Base-by-base conservation (phyloP, 1,140 invertebrate genomes). In the Saccostrea cuccullata region DNA sequence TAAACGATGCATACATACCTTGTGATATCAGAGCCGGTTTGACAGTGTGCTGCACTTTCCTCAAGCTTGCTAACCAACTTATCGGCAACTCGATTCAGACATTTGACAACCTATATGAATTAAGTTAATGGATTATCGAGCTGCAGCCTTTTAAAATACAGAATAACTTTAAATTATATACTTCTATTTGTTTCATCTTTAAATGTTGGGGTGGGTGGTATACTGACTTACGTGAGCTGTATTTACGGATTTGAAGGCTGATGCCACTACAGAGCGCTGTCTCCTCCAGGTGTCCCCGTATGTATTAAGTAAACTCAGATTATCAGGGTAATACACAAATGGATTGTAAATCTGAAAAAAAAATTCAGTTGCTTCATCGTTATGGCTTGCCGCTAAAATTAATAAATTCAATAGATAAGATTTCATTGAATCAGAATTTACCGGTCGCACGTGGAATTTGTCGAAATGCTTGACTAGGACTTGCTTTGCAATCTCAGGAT, bases 391-490 rank as follows among this genome's bases (percentile, higher is more conserved):
- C 47, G 2, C 47, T 55, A 1, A 84, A 84, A n/a, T 47, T 26
- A 55, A 47, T 47, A 47, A 84, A 13, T 13, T 84, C 11, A 12
- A 13, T 40, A 12, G 15, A 20, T 13, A 23, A 17, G 4, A 55
- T 84, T 84, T 55, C 8, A 23, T 47, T 84, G 82, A 84, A 20
- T 26, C 36, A 23, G 15, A 9, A 84, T 84, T 86, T 86, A 93
- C 92, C 85, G 92, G 90, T 86, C 92, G 85, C 15, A 89, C 89
- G 13, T 90, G 84, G 58, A 94, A 94, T 36, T 90, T 88, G 20
- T 91, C 86, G 82, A 94, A 94, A 60, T 94, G 86, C 67, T 93
- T 94, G 73, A 92, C 91, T 2, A 94, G 82, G 36, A 94, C 91
- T 17, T 92, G 88, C 67, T 92, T 92, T 0, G 94, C 85, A 20